A percentile compares a stretch with the other conserved stretches of the same genome.
Conservation (phyloP, 1,140 invertebrate genomes). For the Lordiphosa collinella region DNA sequence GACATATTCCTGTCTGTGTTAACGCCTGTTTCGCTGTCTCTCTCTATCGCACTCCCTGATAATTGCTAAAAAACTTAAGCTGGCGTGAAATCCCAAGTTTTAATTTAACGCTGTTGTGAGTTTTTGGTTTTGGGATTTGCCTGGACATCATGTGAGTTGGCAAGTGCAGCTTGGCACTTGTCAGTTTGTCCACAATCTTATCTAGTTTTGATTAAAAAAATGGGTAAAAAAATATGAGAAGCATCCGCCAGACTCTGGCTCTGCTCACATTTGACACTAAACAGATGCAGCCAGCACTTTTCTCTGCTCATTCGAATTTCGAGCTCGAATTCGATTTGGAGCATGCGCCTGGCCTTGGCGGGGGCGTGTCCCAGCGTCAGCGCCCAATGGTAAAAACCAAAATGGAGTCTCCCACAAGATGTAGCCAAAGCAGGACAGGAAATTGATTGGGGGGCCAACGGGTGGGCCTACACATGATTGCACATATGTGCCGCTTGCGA, state of each 20-base stretch:
- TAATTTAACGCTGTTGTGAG: constrained; percentile 71
- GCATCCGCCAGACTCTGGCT: constrained; percentile 42
- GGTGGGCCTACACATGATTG: constrained; percentile 53
- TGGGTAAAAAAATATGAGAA: constrained; percentile 6
- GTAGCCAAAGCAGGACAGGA: constrained; percentile 33
- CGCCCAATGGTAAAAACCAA: constrained; percentile 70
- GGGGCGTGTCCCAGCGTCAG: constrained; percentile 37
- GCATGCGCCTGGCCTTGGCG: constrained; percentile 43
- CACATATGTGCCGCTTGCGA: constrained; percentile 72
- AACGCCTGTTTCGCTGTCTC: constrained; percentile 48
- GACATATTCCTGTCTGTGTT: constrained; percentile 70
- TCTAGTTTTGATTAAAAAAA: constrained; percentile 56
- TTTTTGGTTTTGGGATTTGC: constrained; percentile 29
- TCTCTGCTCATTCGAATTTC: constrained; percentile 36
- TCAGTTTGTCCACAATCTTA: constrained; percentile 38
- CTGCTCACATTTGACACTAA: constrained; percentile 57
- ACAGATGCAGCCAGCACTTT: constrained; percentile 40
- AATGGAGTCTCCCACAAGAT: constrained; percentile 58
- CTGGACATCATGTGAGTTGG: constrained; percentile 22
- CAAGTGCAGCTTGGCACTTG: constrained; percentile 53
- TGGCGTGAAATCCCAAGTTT: constrained; percentile 73
- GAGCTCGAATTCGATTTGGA: constrained; percentile 33
- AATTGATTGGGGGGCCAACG: constrained; percentile 55
- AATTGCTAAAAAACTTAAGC: constrained; percentile 77
- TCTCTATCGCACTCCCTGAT: constrained; percentile 15